Evolutionary conservation across 2,797 vertebrate species (phyloP).

Genomic region (Crocodylus rhombifer): DNA sequence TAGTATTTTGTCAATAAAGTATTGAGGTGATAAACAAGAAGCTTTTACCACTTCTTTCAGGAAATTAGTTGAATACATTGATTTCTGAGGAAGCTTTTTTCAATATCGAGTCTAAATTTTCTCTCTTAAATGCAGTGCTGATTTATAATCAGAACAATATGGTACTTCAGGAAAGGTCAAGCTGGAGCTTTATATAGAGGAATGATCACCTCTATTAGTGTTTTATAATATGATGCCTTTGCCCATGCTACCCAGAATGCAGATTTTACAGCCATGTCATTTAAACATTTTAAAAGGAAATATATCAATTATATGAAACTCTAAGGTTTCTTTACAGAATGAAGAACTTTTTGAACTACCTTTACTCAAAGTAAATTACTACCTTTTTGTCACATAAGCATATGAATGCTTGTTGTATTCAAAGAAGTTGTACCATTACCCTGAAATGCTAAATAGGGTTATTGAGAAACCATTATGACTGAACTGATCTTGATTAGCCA

Average conservation of each 20-base stretch:
- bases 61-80: conserved; percentile 11
- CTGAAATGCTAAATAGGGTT: neutral
- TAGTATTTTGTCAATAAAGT: neutral
- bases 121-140: neutral
- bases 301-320: too few species aligned
- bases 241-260: neutral
- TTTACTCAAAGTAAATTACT: neutral
- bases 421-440: neutral
- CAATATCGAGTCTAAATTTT: neutral
- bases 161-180: neutral
- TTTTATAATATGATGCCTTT: neutral
- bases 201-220: neutral
- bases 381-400: neutral
- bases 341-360: neutral
- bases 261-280: neutral
- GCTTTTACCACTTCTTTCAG: neutral
- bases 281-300: too few species aligned
- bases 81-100: neutral
- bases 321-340: neutral
- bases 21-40: conserved; percentile 14
- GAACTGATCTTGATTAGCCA: conserved; percentile 22
- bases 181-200: neutral
- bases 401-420: neutral
- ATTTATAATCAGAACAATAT: neutral
- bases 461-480: neutral